A percentile compares a stretch with the other conserved stretches of the same genome.
phyloP scores from a whole-genome alignment of 2,888 invertebrate genomes.

The Lydus trimaculatus region DNA sequence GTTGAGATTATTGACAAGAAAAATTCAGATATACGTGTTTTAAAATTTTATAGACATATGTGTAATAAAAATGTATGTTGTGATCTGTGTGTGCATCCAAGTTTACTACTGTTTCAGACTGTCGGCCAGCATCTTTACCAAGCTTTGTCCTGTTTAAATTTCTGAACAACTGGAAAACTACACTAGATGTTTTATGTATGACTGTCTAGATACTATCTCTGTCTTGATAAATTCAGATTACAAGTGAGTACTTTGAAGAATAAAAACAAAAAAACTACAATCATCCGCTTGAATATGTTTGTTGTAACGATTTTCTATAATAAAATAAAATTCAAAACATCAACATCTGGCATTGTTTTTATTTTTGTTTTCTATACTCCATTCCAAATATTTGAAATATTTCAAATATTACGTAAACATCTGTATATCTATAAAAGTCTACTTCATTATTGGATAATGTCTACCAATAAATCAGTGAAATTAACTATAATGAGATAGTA shows the following conservation, averaged over 20 bases:
- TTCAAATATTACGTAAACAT: background rate
- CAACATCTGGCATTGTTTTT: background rate
- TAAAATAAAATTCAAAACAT: background rate
- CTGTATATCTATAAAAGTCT: background rate
- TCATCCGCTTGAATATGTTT: background rate
- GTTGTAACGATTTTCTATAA: background rate
- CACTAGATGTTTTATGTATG: slow-evolving; percentile 31
- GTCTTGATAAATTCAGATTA: slow-evolving; percentile 17
- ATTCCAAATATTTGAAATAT: background rate
- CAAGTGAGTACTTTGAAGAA: slow-evolving; percentile 18
- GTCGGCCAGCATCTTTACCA: background rate
- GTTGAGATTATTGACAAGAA: no score
- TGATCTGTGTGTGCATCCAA: background rate
- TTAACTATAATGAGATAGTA: slow-evolving; percentile 6
- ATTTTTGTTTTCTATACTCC: background rate
- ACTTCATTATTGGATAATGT: background rate
- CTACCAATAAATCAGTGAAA: background rate
- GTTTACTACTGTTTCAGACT: background rate
- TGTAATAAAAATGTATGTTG: background rate
- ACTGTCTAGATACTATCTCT: slow-evolving; percentile 10
- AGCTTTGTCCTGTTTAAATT: slow-evolving; percentile 21
- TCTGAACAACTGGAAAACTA: slow-evolving; percentile 25
- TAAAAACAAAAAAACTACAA: no score
- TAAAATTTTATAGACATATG: no score
- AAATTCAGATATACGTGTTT: no score